Evolutionary conservation across 2,797 vertebrate genomes (phyloP), one percentile per base, ranked within the genome.

Genomic region (Ctenosaura bakeri): DNA sequence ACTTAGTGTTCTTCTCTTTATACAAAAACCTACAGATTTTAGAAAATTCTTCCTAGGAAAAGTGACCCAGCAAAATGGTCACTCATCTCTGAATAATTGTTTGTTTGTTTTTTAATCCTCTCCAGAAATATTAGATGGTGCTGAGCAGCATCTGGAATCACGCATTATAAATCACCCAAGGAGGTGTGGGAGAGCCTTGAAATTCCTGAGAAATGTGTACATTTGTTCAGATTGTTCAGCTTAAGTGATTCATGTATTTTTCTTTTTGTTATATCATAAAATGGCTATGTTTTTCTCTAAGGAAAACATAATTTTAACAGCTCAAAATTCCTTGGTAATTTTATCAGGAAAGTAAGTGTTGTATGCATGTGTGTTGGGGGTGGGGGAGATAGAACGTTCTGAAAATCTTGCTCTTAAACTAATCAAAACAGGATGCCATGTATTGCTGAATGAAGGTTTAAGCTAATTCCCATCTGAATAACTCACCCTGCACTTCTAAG

Each of bases 221-320:
- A 74, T 82, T 88, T 82, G 56, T 64, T 85, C 46, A 54, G 29
- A 81, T 54, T 89, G 87, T 46, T 77, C 69, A 77, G 35, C 50
- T 79, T 81, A 74, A 86, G 50, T 83, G 66, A 52, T 89, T 42
- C 42, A 77, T 66, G 76, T 84, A 78, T 35, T n/a, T 81, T 91
- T 89, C 59, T 86, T 89, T 76, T 83, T 69, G 92, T 93, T 92
- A 93, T 92, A 93, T 90, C 94, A 93, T 93, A 93, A 83, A 35
- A 12, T 92, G 93, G 89, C 92, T 95, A 59, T 86, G 76, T 89
- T 66, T 69, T 85, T 95, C 94, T 95, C 93, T 59, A 80, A 92
- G 92, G 94, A 93, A 82, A 92, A 62, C 56, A 52, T 93, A 92
- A 89, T 88, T 77, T 92, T 92, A 92, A 93, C 90, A 93, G 93